Conservation (phyloP, 2,113 vertebrate species). For the Syngnathus floridae region DNA sequence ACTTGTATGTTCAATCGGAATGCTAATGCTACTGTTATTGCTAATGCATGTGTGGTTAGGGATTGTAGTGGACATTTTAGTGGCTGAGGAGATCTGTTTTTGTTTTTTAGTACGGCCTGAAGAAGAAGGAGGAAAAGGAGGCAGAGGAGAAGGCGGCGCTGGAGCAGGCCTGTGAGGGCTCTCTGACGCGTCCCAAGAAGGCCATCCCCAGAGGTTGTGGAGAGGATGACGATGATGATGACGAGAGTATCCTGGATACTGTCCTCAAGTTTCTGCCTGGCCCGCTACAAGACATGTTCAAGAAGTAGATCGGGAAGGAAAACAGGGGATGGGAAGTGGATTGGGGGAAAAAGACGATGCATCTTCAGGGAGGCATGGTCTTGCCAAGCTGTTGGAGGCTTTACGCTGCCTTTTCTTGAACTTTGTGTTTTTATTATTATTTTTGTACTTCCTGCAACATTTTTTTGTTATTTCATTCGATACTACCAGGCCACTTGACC, state of each 20-base stretch:
- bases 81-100: background rate
- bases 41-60: background rate
- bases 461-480: constrained; percentile 6
- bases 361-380: constrained; percentile 7
- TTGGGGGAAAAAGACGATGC: background rate
- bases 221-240: constrained; percentile 90
- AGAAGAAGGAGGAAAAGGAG: constrained; percentile 98
- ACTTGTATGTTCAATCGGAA: too few relatives aligned
- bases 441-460: constrained; percentile 44
- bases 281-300: constrained; percentile 98
- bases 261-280: constrained; percentile 97
- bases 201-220: constrained; percentile 91
- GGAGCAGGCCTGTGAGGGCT: constrained; percentile 95
- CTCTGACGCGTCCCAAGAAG: constrained; percentile 93
- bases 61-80: background rate
- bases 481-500: constrained; percentile 16
- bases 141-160: constrained; percentile 95
- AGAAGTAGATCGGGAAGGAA: constrained; percentile 78
- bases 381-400: constrained; percentile 63
- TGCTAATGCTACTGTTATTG: too few relatives aligned
- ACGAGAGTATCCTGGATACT: constrained; percentile 96
- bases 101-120: constrained; percentile 84
- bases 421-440: constrained; percentile 29
- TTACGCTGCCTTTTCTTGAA: constrained; percentile 62
- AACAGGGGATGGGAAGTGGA: constrained; percentile 45